Evolutionary conservation across 2,797 vertebrate genomes (phyloP).

Genomic region (Epinephelus awoara): DNA sequence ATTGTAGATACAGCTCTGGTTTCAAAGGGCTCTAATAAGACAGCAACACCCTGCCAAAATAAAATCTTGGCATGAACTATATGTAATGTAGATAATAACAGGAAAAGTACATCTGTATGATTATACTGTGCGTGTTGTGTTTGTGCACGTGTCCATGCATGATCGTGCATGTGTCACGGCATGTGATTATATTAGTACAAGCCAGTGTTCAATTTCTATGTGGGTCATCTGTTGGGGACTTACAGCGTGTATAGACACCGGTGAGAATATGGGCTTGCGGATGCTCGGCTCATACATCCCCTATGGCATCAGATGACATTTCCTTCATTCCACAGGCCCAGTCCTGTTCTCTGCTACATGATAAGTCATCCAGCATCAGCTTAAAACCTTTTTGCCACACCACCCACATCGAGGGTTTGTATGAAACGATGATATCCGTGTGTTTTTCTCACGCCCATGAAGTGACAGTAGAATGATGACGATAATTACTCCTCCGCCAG

Average conservation of each 20-base stretch:
- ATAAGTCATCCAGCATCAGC: conserved; percentile 72
- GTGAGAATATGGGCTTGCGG: conserved; percentile 75
- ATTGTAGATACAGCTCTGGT: conserved; percentile 47
- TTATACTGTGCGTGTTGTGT: background rate
- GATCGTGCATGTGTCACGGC: conserved; percentile 19
- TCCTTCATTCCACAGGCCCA: conserved; percentile 76
- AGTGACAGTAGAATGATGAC: conserved; percentile 61
- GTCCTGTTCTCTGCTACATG: conserved; percentile 75
- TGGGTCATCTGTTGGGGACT: conserved; percentile 54
- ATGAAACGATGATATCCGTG: conserved; percentile 71
- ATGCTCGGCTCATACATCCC: conserved; percentile 73
- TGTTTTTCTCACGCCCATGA: conserved; percentile 67
- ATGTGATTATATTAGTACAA: conserved; percentile 37
- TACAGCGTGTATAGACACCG: conserved; percentile 47
- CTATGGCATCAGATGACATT: conserved; percentile 79
- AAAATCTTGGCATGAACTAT: conserved; percentile 12
- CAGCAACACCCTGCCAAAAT: conserved; percentile 28
- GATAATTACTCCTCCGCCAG: conserved; percentile 40
- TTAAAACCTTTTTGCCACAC: conserved; percentile 68
- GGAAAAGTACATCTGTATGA: conserved; percentile 7
- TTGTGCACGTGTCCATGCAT: background rate
- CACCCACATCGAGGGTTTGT: conserved; percentile 71
- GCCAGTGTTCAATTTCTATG: conserved; percentile 49
- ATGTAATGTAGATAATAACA: conserved; percentile 10
- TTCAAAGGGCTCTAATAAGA: conserved; percentile 56